Evolutionary conservation across 2,797 vertebrate species (phyloP).

Genomic region (Gambusia yucatana): DNA sequence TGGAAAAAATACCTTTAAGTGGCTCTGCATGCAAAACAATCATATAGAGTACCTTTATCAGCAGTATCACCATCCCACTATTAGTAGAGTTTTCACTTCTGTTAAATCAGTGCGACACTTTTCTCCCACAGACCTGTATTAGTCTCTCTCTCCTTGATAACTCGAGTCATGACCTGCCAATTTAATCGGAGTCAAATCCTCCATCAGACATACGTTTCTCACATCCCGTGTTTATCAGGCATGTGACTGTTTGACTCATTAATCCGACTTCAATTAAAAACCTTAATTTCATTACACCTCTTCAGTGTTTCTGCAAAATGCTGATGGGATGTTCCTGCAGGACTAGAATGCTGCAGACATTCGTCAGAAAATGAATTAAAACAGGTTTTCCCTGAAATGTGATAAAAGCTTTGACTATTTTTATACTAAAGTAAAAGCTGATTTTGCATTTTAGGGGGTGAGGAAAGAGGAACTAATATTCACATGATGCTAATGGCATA

Average conservation of each 20-base stretch:
- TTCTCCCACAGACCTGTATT: background rate
- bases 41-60: background rate
- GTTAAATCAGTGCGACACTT: conserved; percentile 1
- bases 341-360: background rate
- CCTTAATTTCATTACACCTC: background rate
- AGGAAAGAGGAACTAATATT: conserved; percentile 61
- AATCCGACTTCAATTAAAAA: conserved; percentile 3
- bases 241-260: conserved; percentile 10
- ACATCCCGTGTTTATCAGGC: background rate
- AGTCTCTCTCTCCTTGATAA: background rate
- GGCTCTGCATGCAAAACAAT: background rate
- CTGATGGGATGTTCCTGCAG: background rate
- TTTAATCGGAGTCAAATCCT: background rate
- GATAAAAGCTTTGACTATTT: conserved; percentile 9
- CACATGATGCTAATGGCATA: conserved; percentile 48
- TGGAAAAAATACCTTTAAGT: background rate
- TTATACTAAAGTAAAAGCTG: conserved; percentile 36
- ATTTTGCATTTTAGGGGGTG: conserved; percentile 27
- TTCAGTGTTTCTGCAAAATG: background rate
- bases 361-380: background rate
- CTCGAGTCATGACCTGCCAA: background rate
- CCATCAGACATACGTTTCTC: conserved; percentile 2
- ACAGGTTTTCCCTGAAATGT: background rate
- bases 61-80: background rate
- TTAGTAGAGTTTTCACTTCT: background rate